phyloP scores from a whole-genome alignment of 1,140 invertebrate genomes.

The Trinorchestia longiramus region DNA sequence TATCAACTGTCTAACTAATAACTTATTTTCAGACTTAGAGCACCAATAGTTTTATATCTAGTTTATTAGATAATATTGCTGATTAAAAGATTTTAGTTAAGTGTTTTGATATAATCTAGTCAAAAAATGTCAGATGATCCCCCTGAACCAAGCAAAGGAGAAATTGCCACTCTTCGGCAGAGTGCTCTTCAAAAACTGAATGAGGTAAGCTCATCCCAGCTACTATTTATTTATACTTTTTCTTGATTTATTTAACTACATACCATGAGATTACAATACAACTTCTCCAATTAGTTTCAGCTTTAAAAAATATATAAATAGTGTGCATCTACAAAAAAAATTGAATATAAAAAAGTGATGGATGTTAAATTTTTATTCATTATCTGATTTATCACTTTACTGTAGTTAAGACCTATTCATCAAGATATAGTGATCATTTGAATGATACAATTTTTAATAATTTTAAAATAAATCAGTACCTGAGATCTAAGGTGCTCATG shows the following conservation, averaged over 20 bases:
- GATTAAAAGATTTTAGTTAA: not conserved
- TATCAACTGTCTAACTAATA: not conserved
- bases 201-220: constrained; percentile 34
- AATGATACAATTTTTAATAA: too few relatives aligned
- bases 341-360: too few relatives aligned
- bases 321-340: too few relatives aligned
- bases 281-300: too few relatives aligned
- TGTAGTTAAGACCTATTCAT: too few relatives aligned
- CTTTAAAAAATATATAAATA: not conserved
- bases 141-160: constrained; percentile 62
- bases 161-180: constrained; percentile 60
- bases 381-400: too few relatives aligned
- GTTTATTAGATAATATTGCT: not conserved
- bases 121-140: constrained; percentile 59
- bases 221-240: too few relatives aligned
- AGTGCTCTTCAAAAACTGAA: constrained; percentile 60
- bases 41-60: not conserved
- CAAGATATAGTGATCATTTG: too few relatives aligned
- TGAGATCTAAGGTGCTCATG: not conserved
- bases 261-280: too few relatives aligned
- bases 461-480: too few relatives aligned
- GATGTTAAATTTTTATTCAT: too few relatives aligned
- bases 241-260: too few relatives aligned
- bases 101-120: not conserved
- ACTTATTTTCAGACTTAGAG: not conserved